Evolutionary conservation across 2,888 invertebrate species (phyloP), one percentile per base, ranked within the genome.

Genomic region (Caenorhabditis sp.): DNA sequence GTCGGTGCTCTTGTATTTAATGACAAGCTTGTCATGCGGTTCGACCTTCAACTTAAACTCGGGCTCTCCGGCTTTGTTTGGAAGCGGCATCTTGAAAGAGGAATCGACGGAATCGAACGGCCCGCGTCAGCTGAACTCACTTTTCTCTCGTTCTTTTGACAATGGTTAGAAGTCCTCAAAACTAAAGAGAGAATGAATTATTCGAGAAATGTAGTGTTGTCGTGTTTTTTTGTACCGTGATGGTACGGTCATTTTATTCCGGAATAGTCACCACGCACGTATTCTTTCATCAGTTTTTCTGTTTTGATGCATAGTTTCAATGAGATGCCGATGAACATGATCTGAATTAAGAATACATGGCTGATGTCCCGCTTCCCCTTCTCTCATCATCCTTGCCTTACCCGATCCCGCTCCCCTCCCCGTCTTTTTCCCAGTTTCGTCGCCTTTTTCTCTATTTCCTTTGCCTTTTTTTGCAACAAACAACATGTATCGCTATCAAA

Each of bases 41-140:
- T 85, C 85, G 18, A 86, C 58, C 69, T 85, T 83, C 68, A 87
- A 35, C 58, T 87, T 81, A 79, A 87, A 87, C 26, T 71, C 76
- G 15, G 87, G 87, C 56, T 87, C 87, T 37, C 83, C 83, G 24
- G 78, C 80, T 72, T 85, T 85, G 74, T 87, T 87, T 58, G 81
- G 81, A 56, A 82, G 71, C 18, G 81, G 81, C 81, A 82, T 82
- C 76, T 68, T 40, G 28, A 50, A 51, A 62, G 13, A 37, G 24
- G 13, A 3, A 20, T 50, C 5, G 13, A 40, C 32, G 32, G 50
- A 20, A 20, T 6, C 11, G 53, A 13, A 5, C 1, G 26, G 26
- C 6, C 24, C 4, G 4, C 22, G 53, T 2, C 1, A 1, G 53
- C 2, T 11, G 53, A 24, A 53, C 61, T 62, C 13, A 71, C 71